These are phyloP conservation scores for Caenorhabditis latens DNA, from an alignment of 1,140 invertebrate genomes.

Conservation along the genomic window DNA sequence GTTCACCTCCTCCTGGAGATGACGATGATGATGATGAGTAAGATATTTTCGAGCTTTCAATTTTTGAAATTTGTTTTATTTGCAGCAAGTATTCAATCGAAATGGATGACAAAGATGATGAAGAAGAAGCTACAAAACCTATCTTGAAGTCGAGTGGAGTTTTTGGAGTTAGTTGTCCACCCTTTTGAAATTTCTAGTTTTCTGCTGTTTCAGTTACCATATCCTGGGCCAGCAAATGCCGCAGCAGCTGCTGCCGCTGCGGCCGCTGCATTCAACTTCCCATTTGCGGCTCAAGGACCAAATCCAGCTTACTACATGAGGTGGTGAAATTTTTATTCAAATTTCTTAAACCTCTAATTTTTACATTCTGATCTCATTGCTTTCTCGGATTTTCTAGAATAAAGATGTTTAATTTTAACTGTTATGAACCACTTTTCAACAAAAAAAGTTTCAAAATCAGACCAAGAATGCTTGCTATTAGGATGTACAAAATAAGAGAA, in stretches of 20 bases:
- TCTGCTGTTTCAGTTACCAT: not conserved
- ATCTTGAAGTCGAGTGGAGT: slow-evolving; percentile 4
- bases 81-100: slow-evolving; percentile 36
- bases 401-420: slow-evolving; percentile 31
- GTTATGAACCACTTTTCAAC: not conserved
- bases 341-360: not conserved
- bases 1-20: slow-evolving; percentile 33
- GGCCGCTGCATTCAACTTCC: slow-evolving; percentile 24
- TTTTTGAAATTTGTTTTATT: not conserved
- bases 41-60: not conserved
- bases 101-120: slow-evolving; percentile 44
- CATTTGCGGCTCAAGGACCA: slow-evolving; percentile 32
- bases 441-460: too few species aligned
- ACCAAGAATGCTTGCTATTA: too few species aligned
- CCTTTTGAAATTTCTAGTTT: not conserved
- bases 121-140: not conserved
- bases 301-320: slow-evolving; percentile 46
- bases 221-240: slow-evolving; percentile 17
- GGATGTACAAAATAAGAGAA: too few species aligned
- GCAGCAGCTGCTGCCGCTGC: slow-evolving; percentile 35
- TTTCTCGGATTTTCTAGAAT: not conserved
- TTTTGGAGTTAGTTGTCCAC: not conserved
- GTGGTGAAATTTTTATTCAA: not conserved
- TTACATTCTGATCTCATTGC: not conserved
- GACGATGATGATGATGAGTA: slow-evolving; percentile 56